A percentile compares a stretch with the other conserved stretches of the same genome.
These are phyloP conservation scores for Drepanosiphum platanoidis DNA, from an alignment of 2,888 invertebrate genomes.

Conservation along the genomic window DNA sequence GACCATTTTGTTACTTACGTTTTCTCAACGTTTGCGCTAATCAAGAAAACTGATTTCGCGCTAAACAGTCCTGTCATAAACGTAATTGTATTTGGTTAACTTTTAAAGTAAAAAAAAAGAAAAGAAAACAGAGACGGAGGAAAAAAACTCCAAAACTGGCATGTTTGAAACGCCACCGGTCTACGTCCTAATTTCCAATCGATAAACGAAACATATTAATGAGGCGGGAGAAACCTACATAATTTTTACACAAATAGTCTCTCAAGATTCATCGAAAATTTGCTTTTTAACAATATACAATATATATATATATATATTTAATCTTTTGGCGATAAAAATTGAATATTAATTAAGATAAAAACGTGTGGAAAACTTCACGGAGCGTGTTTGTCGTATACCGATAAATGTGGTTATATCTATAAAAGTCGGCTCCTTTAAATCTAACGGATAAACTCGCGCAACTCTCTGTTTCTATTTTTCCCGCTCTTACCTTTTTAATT, in stretches of 20 bases:
- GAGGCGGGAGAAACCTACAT: neutral
- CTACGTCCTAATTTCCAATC: too few species aligned
- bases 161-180: too few species aligned
- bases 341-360: conserved; percentile 5
- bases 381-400: neutral
- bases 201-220: neutral
- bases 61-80: too few species aligned
- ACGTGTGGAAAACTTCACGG: neutral
- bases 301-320: too few species aligned
- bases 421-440: neutral
- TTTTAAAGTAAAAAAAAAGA: too few species aligned
- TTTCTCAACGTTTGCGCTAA: neutral
- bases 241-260: neutral
- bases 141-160: too few species aligned
- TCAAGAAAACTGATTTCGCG: neutral
- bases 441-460: neutral
- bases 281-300: neutral
- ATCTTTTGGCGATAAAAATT: neutral
- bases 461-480: neutral
- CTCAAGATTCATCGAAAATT: neutral
- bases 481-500: neutral
- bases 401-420: neutral
- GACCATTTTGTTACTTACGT: neutral
- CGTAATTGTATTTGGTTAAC: neutral
- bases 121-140: too few species aligned